Evolutionary conservation across 2,113 vertebrate species (phyloP).

Genomic region (Micromys minutus): DNA sequence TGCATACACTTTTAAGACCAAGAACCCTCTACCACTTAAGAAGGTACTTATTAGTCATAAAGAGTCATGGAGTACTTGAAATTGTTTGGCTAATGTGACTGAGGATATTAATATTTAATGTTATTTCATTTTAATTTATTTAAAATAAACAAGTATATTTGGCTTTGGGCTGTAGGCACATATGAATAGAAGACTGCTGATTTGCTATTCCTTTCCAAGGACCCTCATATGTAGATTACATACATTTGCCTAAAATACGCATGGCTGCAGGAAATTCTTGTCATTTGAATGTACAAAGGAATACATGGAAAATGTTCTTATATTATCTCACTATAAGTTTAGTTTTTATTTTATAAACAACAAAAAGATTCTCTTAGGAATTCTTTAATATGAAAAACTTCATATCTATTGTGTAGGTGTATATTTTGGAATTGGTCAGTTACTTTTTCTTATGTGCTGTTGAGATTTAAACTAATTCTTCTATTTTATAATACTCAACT

Average conservation of each 20-base stretch:
- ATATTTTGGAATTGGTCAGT: background rate
- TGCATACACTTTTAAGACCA: background rate
- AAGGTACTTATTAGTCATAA: background rate
- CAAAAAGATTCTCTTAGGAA: background rate
- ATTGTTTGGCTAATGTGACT: background rate
- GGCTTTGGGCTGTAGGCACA: background rate
- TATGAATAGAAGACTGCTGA: background rate
- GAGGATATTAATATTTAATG: background rate
- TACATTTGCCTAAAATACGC: background rate
- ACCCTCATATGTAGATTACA: background rate
- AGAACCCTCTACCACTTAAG: background rate
- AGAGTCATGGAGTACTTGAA: background rate
- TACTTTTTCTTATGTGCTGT: background rate
- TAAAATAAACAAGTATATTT: background rate
- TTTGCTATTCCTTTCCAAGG: background rate
- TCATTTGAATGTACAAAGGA: background rate
- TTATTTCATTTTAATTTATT: slow-evolving; percentile 10
- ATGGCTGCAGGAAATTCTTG: background rate
- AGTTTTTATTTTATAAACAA: background rate
- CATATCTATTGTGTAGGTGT: background rate
- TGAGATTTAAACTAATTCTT: background rate
- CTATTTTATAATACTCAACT: background rate
- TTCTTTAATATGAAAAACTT: background rate
- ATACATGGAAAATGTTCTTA: background rate
- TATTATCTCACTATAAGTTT: background rate